phyloP scores from a whole-genome alignment of 1,140 invertebrate species.

The Eciton burchellii region DNA sequence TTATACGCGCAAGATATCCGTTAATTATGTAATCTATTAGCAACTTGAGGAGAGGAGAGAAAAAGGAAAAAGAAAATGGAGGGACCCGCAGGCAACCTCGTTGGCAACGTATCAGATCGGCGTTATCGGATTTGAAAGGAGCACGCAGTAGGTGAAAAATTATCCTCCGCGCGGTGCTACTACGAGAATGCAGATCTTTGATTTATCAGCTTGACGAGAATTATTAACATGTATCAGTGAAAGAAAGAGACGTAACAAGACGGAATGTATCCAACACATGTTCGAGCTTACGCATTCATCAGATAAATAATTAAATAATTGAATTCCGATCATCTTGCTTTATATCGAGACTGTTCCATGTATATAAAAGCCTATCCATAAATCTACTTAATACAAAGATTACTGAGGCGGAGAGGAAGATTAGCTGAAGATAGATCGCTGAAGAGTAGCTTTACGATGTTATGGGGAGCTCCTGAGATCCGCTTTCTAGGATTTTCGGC shows the following conservation, averaged over 20 bases:
- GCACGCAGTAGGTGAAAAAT: conserved; percentile 66
- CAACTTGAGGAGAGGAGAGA: too few relatives aligned
- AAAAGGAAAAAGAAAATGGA: too few relatives aligned
- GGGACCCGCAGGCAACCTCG: conserved; percentile 29
- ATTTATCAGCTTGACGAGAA: conserved; percentile 68
- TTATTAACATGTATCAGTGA: conserved; percentile 74
- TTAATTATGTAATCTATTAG: conserved; percentile 49
- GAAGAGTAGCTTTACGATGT: neutral
- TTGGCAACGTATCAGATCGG: conserved; percentile 62
- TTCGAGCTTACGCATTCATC: conserved; percentile 24
- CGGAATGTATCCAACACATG: conserved; percentile 41
- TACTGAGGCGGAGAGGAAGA: too few relatives aligned
- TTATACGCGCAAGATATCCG: neutral
- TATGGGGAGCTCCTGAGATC: too few relatives aligned
- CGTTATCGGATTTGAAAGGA: conserved; percentile 65
- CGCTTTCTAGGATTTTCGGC: neutral
- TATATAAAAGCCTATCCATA: neutral
- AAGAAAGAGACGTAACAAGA: conserved; percentile 46
- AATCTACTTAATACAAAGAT: neutral
- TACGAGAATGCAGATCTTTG: conserved; percentile 56
- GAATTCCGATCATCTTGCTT: neutral
- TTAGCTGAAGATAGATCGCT: neutral
- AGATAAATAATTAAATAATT: conserved; percentile 27
- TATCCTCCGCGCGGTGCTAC: conserved; percentile 45
- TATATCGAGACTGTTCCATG: neutral